Evolutionary conservation across 2,888 invertebrate species (phyloP).

Genomic region (Nemapogon koenigi): DNA sequence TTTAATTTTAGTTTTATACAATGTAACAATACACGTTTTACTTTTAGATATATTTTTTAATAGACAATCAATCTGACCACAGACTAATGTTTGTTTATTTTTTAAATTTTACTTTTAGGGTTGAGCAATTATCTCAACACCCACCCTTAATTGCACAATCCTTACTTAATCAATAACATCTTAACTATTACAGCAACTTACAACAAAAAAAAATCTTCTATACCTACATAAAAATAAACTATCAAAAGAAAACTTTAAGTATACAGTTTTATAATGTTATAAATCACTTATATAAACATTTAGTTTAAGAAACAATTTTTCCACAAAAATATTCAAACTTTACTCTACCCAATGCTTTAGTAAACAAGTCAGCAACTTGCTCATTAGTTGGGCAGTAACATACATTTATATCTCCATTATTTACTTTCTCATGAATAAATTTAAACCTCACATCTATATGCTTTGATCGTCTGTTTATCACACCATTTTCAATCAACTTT

Average conservation of each 20-base stretch:
- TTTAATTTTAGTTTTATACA: too few relatives aligned
- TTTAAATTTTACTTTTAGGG: neutral
- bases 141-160: neutral
- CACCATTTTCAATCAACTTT: neutral
- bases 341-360: neutral
- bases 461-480: neutral
- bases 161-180: neutral
- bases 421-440: neutral
- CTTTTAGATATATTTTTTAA: too few relatives aligned
- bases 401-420: neutral
- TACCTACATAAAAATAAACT: neutral
- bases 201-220: neutral
- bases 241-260: neutral
- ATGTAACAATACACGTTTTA: too few relatives aligned
- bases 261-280: neutral
- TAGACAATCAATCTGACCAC: too few relatives aligned
- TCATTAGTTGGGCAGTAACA: neutral
- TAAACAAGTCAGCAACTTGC: neutral
- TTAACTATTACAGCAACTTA: neutral
- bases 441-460: too few relatives aligned
- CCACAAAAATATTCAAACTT: neutral
- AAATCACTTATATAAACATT: neutral
- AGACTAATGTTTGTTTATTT: neutral
- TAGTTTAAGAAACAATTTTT: neutral
- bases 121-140: conserved; percentile 1